These are phyloP conservation scores for Tragelaphus buxtoni DNA, from an alignment of 2,113 vertebrate species.

Conservation along the genomic window DNA sequence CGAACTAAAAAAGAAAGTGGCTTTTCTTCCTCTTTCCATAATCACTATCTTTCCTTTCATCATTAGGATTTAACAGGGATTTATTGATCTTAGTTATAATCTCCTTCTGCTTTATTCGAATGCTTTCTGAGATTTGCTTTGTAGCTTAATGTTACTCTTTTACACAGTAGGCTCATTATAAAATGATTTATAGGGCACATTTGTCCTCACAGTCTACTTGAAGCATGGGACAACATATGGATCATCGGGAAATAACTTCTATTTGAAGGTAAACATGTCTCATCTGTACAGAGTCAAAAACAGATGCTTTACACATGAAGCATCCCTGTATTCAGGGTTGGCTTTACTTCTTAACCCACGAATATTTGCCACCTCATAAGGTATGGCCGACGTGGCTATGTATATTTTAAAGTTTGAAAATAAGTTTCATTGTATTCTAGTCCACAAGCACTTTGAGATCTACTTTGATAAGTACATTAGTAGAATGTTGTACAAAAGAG, in stretches of 20 bases:
- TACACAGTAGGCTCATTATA: neutral
- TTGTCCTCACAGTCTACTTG: neutral
- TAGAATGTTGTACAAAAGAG: neutral
- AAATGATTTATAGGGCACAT: neutral
- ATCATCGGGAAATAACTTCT: neutral
- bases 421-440: neutral
- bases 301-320: neutral
- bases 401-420: neutral
- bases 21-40: neutral
- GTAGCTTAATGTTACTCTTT: neutral
- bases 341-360: neutral
- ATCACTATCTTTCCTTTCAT: neutral
- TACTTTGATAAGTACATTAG: neutral
- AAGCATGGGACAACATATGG: neutral
- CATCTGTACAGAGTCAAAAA: neutral
- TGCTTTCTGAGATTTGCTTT: slow-evolving; percentile 3
- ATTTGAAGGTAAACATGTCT: neutral
- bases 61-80: neutral
- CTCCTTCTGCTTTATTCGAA: neutral
- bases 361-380: neutral
- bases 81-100: slow-evolving; percentile 3
- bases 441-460: neutral
- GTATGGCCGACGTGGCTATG: neutral
- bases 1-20: neutral
- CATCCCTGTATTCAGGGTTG: neutral